Percentiles rank a stretch among this genome's conserved stretches.
phyloP scores from a whole-genome alignment of 2,888 invertebrate genomes.

The Drosophila merina region DNA sequence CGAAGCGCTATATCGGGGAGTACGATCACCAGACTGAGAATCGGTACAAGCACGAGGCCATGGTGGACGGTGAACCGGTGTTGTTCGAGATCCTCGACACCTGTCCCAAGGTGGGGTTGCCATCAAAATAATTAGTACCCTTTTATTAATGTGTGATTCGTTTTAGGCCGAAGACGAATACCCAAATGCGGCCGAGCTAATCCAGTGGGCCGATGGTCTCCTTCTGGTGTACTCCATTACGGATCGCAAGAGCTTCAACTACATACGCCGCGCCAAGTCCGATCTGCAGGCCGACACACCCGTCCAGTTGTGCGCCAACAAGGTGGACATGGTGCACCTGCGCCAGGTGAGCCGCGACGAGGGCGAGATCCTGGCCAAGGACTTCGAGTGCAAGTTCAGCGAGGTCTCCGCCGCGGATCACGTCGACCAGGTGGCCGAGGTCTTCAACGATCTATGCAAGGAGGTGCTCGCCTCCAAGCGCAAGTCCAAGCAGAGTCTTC shows the following conservation, averaged over 20 bases:
- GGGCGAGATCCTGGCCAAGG: slow-evolving; percentile 94
- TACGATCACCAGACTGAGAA: slow-evolving; percentile 97
- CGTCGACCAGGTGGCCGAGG: slow-evolving; percentile 92
- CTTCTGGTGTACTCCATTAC: slow-evolving; percentile 95
- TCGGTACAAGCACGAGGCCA: slow-evolving; percentile 94
- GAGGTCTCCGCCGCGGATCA: slow-evolving; percentile 96
- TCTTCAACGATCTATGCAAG: slow-evolving; percentile 92
- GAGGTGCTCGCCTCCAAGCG: slow-evolving; percentile 91
- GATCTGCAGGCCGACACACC: slow-evolving; percentile 90
- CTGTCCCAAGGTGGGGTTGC: slow-evolving; percentile 86
- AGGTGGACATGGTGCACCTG: slow-evolving; percentile 95
- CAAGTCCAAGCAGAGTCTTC: slow-evolving; percentile 92
- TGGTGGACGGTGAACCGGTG: slow-evolving; percentile 94
- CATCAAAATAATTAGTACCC: neutral
- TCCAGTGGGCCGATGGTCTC: slow-evolving; percentile 96
- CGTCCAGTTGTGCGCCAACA: slow-evolving; percentile 94
- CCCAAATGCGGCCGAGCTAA: slow-evolving; percentile 88
- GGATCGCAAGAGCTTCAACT: slow-evolving; percentile 93
- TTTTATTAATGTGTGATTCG: too few species aligned
- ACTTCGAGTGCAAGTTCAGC: slow-evolving; percentile 94
- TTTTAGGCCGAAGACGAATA: slow-evolving; percentile 89
- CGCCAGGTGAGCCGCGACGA: slow-evolving; percentile 94
- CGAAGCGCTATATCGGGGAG: slow-evolving; percentile 97
- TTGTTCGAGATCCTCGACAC: slow-evolving; percentile 96
- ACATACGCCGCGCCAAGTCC: slow-evolving; percentile 90